phyloP scores from a whole-genome alignment of 35 echinoderm and acorn worm species.

The Ophiothrix spiculata region DNA sequence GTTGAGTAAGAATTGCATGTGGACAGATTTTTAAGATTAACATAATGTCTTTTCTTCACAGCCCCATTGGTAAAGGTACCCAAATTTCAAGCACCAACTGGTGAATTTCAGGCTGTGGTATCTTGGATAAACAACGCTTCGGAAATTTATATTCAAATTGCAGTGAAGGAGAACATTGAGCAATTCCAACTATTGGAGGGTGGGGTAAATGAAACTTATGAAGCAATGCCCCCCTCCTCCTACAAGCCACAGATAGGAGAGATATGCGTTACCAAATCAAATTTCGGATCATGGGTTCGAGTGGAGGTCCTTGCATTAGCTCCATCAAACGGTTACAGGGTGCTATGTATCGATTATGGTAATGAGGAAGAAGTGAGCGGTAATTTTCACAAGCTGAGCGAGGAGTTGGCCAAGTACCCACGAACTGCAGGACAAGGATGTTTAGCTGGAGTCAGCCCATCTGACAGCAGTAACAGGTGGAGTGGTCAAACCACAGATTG shows the following conservation, averaged over 20 bases:
- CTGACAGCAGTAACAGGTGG: not conserved
- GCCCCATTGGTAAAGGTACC: not conserved
- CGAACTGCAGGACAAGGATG: not conserved
- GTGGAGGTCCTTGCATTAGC: not conserved
- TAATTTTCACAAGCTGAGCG: not conserved
- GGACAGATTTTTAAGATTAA: not conserved
- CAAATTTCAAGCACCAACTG: not conserved
- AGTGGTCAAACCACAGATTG: not conserved
- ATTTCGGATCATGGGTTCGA: not conserved
- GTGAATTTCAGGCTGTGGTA: not conserved
- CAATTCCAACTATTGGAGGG: not conserved
- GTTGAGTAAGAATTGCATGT: too few relatives aligned
- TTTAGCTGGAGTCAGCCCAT: not conserved
- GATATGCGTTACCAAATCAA: not conserved
- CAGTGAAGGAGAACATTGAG: not conserved
- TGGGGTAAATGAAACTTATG: not conserved
- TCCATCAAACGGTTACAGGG: not conserved
- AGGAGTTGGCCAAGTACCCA: not conserved
- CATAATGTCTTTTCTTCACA: too few relatives aligned
- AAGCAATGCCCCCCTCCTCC: not conserved
- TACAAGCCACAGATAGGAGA: not conserved
- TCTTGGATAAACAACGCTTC: not conserved
- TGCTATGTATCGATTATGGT: not conserved
- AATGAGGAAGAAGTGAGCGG: not conserved
- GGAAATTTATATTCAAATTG: not conserved